Evolutionary conservation across 2,888 invertebrate genomes (phyloP).

Genomic region (Spilarctia lutea): DNA sequence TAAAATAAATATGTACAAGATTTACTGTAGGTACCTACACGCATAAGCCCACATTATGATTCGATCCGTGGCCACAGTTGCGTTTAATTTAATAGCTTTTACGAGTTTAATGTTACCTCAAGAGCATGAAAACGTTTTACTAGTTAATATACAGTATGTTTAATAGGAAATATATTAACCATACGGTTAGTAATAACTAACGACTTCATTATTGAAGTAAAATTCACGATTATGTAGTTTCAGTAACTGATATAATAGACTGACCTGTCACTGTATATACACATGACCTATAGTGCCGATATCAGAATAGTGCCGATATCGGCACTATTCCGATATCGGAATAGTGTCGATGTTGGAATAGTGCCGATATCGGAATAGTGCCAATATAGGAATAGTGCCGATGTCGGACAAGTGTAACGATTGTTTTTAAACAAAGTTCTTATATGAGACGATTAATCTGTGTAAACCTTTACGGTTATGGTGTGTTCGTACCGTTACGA

Average conservation of each 20-base stretch:
- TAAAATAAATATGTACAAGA: slow-evolving; percentile 50
- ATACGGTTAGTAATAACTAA: neutral
- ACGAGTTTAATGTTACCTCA: slow-evolving; percentile 54
- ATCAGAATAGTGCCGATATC: no score
- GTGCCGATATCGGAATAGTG: neutral
- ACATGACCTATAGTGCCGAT: neutral
- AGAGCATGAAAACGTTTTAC: slow-evolving; percentile 47
- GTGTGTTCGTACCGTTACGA: no score
- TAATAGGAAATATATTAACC: neutral
- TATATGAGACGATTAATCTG: neutral
- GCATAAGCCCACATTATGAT: slow-evolving; percentile 45
- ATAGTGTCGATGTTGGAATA: no score
- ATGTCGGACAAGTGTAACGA: neutral
- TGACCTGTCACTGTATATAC: neutral
- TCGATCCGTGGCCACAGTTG: slow-evolving; percentile 49
- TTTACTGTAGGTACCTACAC: slow-evolving; percentile 30
- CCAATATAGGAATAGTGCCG: no score
- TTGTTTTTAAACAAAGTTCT: neutral
- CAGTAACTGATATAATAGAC: neutral
- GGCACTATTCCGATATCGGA: no score
- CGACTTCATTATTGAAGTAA: neutral
- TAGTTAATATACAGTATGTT: slow-evolving; percentile 25
- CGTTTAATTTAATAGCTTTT: slow-evolving; percentile 55
- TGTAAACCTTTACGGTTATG: neutral
- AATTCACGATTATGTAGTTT: neutral